Percentiles rank a stretch among this genome's conserved stretches.
Evolutionary conservation across 1,140 invertebrate species (phyloP).

Genomic region (Caerostris extrusa): DNA sequence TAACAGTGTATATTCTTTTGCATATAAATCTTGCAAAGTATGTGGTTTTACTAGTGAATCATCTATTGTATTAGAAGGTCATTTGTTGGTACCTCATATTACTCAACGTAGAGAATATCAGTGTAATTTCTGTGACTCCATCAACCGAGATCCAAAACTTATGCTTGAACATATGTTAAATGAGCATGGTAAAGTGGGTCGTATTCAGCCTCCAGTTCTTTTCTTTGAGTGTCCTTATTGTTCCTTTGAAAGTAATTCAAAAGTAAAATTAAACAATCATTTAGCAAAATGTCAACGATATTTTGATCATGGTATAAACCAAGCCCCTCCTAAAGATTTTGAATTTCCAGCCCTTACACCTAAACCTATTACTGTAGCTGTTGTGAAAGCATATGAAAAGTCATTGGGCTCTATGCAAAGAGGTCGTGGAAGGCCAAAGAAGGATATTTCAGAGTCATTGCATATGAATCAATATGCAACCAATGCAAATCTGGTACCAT

Average conservation of each 20-base stretch:
- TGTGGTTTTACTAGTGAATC: conserved; percentile 97
- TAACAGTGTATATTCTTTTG: conserved; percentile 91
- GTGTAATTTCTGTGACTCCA: conserved; percentile 93
- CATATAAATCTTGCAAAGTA: conserved; percentile 91
- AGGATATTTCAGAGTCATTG: conserved; percentile 56
- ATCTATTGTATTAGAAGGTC: conserved; percentile 90
- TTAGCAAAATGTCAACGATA: conserved; percentile 94
- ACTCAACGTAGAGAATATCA: conserved; percentile 85
- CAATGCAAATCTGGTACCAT: conserved; percentile 83
- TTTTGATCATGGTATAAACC: conserved; percentile 92
- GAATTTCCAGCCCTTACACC: conserved; percentile 94
- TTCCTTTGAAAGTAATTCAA: conserved; percentile 96
- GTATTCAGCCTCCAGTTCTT: conserved; percentile 90
- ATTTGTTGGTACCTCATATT: conserved; percentile 96
- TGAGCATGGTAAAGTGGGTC: conserved; percentile 90
- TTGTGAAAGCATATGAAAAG: conserved; percentile 80
- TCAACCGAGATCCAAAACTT: conserved; percentile 91
- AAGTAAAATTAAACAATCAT: conserved; percentile 95
- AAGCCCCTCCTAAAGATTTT: conserved; percentile 92
- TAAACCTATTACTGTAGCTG: conserved; percentile 80
- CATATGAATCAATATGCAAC: conserved; percentile 47
- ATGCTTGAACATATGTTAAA: conserved; percentile 96
- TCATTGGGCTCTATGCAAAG: conserved; percentile 74
- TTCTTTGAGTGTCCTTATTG: conserved; percentile 96
- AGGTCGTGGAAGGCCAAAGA: conserved; percentile 68